A percentile compares a stretch with the other conserved stretches of the same genome.
phyloP scores from a whole-genome alignment of 2,113 vertebrate species.

The Steatornis caripensis region DNA sequence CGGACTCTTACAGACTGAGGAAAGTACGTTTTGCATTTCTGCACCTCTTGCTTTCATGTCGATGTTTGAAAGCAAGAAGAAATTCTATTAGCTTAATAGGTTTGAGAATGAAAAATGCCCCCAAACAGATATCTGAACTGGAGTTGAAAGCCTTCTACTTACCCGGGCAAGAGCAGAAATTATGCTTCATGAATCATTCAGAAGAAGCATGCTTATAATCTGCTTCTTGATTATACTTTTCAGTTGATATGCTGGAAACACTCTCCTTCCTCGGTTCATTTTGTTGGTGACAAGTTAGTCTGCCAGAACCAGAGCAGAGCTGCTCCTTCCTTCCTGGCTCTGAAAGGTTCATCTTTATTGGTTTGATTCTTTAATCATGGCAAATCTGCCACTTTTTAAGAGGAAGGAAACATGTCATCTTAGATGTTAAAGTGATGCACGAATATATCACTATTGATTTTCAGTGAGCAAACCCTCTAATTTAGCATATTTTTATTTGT shows the following conservation, averaged over 20 bases:
- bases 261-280: background rate
- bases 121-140: background rate
- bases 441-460: slow-evolving; percentile 28
- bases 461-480: background rate
- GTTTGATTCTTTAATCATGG: slow-evolving; percentile 17
- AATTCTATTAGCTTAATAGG: background rate
- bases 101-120: background rate
- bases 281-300: background rate
- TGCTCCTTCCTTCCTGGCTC: background rate
- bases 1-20: background rate
- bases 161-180: background rate
- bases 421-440: background rate
- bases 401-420: background rate
- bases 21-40: background rate
- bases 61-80: background rate
- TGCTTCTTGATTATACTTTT: slow-evolving; percentile 41
- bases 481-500: slow-evolving; percentile 35
- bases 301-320: background rate
- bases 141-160: slow-evolving; percentile 44
- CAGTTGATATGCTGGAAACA: slow-evolving; percentile 21
- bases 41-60: background rate
- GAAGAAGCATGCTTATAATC: slow-evolving; percentile 27
- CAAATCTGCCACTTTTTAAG: slow-evolving; percentile 8
- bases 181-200: slow-evolving; percentile 60
- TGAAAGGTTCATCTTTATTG: background rate